phyloP scores from a whole-genome alignment of 1,140 invertebrate genomes.

The Halictus rubicundus region DNA sequence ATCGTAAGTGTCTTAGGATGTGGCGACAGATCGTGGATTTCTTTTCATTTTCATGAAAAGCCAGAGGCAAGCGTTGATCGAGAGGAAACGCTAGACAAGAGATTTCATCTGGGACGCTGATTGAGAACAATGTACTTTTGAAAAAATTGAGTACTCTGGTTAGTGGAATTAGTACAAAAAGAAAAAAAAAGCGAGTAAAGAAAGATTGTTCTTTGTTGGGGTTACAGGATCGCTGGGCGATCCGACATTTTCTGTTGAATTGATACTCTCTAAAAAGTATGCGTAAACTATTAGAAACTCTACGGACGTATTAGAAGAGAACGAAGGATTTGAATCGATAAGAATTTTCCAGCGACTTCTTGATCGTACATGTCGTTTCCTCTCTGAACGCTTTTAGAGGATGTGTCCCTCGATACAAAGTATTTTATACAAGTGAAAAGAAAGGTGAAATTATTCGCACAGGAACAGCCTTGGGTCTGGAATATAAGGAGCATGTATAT shows the following conservation, averaged over 20 bases:
- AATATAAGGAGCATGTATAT: neutral
- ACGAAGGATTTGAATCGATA: conserved; percentile 11
- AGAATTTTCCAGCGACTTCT: conserved; percentile 16
- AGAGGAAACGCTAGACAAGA: conserved; percentile 33
- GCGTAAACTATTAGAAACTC: conserved; percentile 31
- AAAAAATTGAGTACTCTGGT: conserved; percentile 2
- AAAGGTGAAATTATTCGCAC: conserved; percentile 6
- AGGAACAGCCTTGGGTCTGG: conserved; percentile 13
- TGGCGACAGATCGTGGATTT: conserved; percentile 1
- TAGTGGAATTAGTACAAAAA: conserved; percentile 44
- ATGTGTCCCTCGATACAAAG: neutral
- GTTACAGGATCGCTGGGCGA: conserved; percentile 50
- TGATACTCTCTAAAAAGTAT: conserved; percentile 36
- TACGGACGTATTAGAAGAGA: conserved; percentile 23
- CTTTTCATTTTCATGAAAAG: conserved; percentile 28
- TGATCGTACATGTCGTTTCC: conserved; percentile 37
- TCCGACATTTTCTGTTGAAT: conserved; percentile 38
- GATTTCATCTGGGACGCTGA: conserved; percentile 10
- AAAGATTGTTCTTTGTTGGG: conserved; percentile 25
- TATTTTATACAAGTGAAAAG: conserved; percentile 15
- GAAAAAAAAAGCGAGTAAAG: conserved; percentile 4
- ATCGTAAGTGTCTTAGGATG: conserved; percentile 4
- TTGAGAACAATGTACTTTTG: neutral
- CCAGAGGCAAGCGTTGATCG: neutral
- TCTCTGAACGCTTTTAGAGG: conserved; percentile 29